Evolutionary conservation across 1,140 invertebrate genomes (phyloP).

Genomic region (Mya arenaria): DNA sequence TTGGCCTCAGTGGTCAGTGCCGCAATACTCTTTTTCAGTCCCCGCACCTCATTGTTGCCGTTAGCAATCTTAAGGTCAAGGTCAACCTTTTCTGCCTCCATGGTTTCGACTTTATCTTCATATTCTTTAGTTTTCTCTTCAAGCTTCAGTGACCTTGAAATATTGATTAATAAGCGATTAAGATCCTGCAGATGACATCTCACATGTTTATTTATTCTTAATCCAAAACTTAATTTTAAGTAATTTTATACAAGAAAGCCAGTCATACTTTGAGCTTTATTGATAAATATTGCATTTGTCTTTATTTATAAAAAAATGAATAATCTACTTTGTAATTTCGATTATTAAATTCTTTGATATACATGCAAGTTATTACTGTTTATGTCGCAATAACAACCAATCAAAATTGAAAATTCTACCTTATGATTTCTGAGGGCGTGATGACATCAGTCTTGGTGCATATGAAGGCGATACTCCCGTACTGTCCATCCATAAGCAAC

Average conservation of each 20-base stretch:
- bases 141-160: slow-evolving; percentile 46
- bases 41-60: slow-evolving; percentile 20
- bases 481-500: slow-evolving; percentile 72
- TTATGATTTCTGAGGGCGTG: slow-evolving; percentile 65
- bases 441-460: slow-evolving; percentile 71
- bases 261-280: too few relatives aligned
- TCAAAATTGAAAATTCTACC: slow-evolving; percentile 49
- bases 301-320: too few relatives aligned
- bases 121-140: slow-evolving; percentile 44
- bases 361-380: background rate
- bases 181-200: too few relatives aligned
- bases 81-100: slow-evolving; percentile 50
- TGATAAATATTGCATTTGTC: too few relatives aligned
- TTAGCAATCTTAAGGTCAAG: slow-evolving; percentile 6
- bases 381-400: background rate
- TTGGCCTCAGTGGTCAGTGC: slow-evolving; percentile 41
- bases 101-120: slow-evolving; percentile 29
- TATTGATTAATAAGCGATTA: too few relatives aligned
- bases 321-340: too few relatives aligned
- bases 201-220: too few relatives aligned
- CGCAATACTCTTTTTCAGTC: slow-evolving; percentile 33
- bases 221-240: too few relatives aligned
- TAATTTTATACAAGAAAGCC: too few relatives aligned
- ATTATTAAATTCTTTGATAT: too few relatives aligned
- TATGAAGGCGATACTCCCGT: slow-evolving; percentile 69